phyloP scores from a whole-genome alignment of 2,113 vertebrate genomes.

The Osmerus eperlanus region DNA sequence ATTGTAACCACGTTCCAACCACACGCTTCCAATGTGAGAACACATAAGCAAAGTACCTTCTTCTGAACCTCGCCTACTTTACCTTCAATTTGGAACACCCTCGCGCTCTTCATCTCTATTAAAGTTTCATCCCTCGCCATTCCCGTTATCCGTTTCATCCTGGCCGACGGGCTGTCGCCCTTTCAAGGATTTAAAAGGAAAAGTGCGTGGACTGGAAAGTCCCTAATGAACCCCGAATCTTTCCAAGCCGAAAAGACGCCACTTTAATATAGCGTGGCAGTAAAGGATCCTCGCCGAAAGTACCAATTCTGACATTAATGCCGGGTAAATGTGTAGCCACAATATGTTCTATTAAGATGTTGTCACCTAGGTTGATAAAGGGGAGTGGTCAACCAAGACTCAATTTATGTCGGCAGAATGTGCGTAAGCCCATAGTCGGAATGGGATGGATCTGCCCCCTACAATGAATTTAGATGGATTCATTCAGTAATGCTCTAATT shows the following conservation, averaged over 20 bases:
- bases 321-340: not conserved
- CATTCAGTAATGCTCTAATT: no score
- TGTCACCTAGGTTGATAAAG: slow-evolving; percentile 46
- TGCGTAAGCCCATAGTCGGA: not conserved
- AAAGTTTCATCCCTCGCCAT: slow-evolving; percentile 72
- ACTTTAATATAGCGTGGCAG: not conserved
- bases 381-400: slow-evolving; percentile 43
- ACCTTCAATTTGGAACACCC: slow-evolving; percentile 63
- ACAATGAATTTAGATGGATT: no score
- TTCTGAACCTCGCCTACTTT: slow-evolving; percentile 12
- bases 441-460: no score
- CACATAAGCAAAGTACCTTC: not conserved
- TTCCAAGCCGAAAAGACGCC: not conserved
- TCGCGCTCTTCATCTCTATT: slow-evolving; percentile 66
- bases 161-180: slow-evolving; percentile 34
- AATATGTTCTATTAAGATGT: not conserved
- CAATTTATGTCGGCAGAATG: slow-evolving; percentile 47
- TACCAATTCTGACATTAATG: slow-evolving; percentile 2
- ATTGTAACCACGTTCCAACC: not conserved
- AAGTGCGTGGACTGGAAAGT: not conserved
- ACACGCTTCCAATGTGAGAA: not conserved
- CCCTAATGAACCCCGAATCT: no score
- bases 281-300: slow-evolving; percentile 7
- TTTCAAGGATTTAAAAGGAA: slow-evolving; percentile 6
- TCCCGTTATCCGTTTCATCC: slow-evolving; percentile 71